Evolutionary conservation across 2,113 vertebrate species (phyloP).

Genomic region (Marmota monax): DNA sequence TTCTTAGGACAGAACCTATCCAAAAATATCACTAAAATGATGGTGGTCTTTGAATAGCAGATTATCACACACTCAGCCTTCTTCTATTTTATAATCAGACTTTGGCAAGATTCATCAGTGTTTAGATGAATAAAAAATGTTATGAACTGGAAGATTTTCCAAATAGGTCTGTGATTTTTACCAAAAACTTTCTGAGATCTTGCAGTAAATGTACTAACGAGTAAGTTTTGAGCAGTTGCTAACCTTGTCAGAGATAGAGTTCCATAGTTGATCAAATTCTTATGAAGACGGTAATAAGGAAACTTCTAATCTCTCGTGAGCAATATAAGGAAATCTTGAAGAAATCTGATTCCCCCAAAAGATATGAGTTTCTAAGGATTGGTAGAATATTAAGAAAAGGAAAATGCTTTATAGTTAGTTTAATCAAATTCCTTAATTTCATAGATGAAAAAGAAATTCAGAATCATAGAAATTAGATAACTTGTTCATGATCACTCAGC

Average conservation of each 20-base stretch:
- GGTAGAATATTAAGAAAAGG: neutral
- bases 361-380: neutral
- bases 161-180: conserved; percentile 26
- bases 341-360: neutral
- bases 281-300: neutral
- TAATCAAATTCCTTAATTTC: conserved; percentile 43
- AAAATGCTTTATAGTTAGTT: neutral
- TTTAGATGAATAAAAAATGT: conserved; percentile 47
- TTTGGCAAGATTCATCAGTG: conserved; percentile 31
- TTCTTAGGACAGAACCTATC: neutral
- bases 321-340: neutral
- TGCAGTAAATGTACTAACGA: neutral
- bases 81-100: conserved; percentile 33
- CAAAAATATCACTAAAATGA: conserved; percentile 56
- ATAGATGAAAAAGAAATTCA: conserved; percentile 11
- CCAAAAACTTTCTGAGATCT: neutral
- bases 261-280: neutral
- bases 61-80: neutral
- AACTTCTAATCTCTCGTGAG: neutral
- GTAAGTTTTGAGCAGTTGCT: neutral
- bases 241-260: neutral
- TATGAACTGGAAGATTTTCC: conserved; percentile 57
- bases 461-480: neutral
- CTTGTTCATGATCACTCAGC: neutral
- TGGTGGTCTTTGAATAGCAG: conserved; percentile 58